phyloP scores from a whole-genome alignment of 2,888 invertebrate species.

The Plebejus argus region DNA sequence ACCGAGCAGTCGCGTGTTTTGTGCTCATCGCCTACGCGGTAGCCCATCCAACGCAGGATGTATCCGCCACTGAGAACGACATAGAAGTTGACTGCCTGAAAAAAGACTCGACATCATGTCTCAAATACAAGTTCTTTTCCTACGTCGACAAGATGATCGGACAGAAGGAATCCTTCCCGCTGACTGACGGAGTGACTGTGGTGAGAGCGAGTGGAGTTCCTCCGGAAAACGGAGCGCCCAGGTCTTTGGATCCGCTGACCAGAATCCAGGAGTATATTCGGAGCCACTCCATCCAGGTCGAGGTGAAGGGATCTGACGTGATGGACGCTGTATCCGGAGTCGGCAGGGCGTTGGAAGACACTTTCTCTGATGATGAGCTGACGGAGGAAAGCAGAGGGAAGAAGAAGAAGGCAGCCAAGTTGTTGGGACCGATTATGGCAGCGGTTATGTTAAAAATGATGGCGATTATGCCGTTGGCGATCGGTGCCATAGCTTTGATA shows the following conservation, averaged over 20 bases:
- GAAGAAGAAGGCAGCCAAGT: conserved; percentile 90
- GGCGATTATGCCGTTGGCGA: conserved; percentile 87
- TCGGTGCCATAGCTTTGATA: conserved; percentile 91
- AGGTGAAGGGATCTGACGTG: conserved; percentile 91
- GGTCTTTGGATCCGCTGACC: conserved; percentile 85
- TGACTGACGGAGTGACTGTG: conserved; percentile 92
- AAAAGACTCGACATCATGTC: conserved; percentile 91
- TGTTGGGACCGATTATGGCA: conserved; percentile 88
- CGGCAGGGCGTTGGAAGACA: conserved; percentile 89
- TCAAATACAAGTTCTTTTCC: conserved; percentile 92
- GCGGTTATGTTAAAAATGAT: conserved; percentile 89
- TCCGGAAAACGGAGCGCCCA: conserved; percentile 88
- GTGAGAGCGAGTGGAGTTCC: conserved; percentile 87
- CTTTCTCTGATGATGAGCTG: conserved; percentile 82
- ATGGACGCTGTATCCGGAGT: conserved; percentile 89
- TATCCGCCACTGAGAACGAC: conserved; percentile 87
- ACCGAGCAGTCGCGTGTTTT: conserved; percentile 62
- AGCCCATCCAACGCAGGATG: conserved; percentile 87
- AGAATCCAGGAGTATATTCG: conserved; percentile 89
- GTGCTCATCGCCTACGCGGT: conserved; percentile 75
- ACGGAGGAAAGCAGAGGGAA: conserved; percentile 88
- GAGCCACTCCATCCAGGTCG: conserved; percentile 90
- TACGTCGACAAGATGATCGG: conserved; percentile 92
- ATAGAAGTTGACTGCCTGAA: conserved; percentile 90
- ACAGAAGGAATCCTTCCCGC: conserved; percentile 88